These are phyloP conservation scores for Leuciscus waleckii DNA, from an alignment of 2,797 vertebrate species.

Conservation along the genomic window DNA sequence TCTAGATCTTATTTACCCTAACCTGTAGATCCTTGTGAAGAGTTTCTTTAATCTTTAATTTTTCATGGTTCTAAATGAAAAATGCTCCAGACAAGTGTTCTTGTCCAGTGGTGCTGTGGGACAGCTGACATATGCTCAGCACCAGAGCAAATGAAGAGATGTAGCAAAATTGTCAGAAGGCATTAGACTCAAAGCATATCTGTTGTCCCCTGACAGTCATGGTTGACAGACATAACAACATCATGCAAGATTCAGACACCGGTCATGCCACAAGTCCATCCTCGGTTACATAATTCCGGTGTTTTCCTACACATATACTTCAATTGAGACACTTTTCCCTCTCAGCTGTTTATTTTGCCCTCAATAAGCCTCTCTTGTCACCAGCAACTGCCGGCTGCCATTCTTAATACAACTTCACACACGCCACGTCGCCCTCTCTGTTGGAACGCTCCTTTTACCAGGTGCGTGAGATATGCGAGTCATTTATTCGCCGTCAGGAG, in stretches of 20 bases:
- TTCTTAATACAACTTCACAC: conserved; percentile 35
- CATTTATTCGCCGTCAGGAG: conserved; percentile 22
- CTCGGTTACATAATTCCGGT: conserved; percentile 36
- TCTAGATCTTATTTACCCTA: neutral
- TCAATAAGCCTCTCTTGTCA: conserved; percentile 35
- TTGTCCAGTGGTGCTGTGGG: conserved; percentile 45
- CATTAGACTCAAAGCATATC: conserved; percentile 66
- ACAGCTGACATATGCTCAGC: conserved; percentile 67
- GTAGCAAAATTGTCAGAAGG: conserved; percentile 65
- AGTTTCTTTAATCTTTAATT: conserved; percentile 46
- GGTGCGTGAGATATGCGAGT: conserved; percentile 12
- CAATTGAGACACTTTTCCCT: neutral
- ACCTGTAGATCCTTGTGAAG: neutral
- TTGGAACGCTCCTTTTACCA: conserved; percentile 30
- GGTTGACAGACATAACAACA: conserved; percentile 60
- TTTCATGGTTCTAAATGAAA: conserved; percentile 53
- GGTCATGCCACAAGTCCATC: conserved; percentile 39
- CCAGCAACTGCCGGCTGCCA: conserved; percentile 32
- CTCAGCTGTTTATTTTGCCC: conserved; percentile 50
- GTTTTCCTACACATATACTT: conserved; percentile 40
- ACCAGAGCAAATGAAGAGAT: conserved; percentile 66
- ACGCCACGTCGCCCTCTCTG: conserved; percentile 15
- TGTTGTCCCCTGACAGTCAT: conserved; percentile 58
- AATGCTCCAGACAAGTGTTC: conserved; percentile 41
- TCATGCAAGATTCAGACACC: conserved; percentile 56